Percentiles rank a stretch among this genome's conserved stretches.
phyloP scores from a whole-genome alignment of 2,888 invertebrate genomes.

The Drosophila neotestacea region DNA sequence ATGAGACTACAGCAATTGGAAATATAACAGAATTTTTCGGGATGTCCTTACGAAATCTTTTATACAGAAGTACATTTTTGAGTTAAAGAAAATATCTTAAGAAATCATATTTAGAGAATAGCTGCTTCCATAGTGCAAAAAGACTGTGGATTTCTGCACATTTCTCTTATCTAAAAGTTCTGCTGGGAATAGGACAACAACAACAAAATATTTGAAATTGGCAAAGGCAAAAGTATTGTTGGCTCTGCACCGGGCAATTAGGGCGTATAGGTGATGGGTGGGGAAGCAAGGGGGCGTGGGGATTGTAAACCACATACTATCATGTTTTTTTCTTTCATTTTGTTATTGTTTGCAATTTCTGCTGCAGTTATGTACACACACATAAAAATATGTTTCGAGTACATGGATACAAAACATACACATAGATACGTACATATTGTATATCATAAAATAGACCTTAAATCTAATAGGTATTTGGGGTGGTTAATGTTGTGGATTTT shows the following conservation, averaged over 20 bases:
- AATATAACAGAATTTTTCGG: background rate
- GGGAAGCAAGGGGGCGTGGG: background rate
- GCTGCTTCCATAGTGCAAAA: background rate
- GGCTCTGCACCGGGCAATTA: conserved; percentile 46
- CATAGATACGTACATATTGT: conserved; percentile 22
- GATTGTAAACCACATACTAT: conserved; percentile 42
- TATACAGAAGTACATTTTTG: background rate
- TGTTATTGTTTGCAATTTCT: conserved; percentile 59
- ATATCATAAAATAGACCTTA: conserved; percentile 44
- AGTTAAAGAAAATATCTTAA: too few relatives aligned
- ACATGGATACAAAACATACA: conserved; percentile 20
- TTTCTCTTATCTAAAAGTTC: conserved; percentile 24
- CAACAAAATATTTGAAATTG: conserved; percentile 16
- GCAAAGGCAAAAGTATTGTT: conserved; percentile 34
- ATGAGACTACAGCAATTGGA: too few relatives aligned
- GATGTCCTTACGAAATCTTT: background rate
- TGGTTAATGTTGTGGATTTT: conserved; percentile 13
- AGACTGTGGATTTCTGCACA: conserved; percentile 13
- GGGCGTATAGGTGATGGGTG: conserved; percentile 19
- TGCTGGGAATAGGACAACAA: conserved; percentile 26
- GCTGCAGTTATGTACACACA: conserved; percentile 40
- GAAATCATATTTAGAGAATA: background rate
- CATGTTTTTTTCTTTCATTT: conserved; percentile 17
- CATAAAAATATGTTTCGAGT: conserved; percentile 11
- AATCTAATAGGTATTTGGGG: conserved; percentile 26